Conservation (phyloP, 1,140 invertebrate species). For the Macrotrachela quadricornifera region DNA sequence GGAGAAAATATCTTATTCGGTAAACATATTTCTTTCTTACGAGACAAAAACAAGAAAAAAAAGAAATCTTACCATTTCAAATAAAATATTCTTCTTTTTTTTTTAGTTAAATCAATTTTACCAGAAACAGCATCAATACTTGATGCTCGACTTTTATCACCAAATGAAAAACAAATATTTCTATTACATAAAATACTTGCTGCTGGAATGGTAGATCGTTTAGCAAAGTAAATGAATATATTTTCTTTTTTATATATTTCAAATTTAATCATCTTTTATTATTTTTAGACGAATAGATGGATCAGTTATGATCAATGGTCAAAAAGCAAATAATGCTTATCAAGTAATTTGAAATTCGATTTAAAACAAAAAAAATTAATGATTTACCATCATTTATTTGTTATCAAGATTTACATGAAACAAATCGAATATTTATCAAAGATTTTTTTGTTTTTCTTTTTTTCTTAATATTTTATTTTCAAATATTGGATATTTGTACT, state of each 20-base stretch:
- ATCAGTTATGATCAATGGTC: constrained; percentile 28
- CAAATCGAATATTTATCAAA: constrained; percentile 45
- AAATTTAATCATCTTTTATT: neutral
- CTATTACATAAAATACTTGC: constrained; percentile 63
- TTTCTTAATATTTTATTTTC: no score
- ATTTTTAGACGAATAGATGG: neutral
- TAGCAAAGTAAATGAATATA: constrained; percentile 40
- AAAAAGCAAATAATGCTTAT: constrained; percentile 58
- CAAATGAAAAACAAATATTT: constrained; percentile 45
- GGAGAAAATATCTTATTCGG: no score
- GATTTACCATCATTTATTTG: constrained; percentile 63
- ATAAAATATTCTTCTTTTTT: no score
- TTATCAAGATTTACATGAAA: constrained; percentile 77
- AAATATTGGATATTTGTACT: no score
- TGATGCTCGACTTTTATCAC: constrained; percentile 53
- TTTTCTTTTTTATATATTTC: neutral
- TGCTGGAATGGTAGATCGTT: constrained; percentile 63
- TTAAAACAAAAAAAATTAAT: constrained; percentile 13
- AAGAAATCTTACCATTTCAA: no score
- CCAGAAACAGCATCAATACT: constrained; percentile 36
- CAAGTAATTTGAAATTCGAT: constrained; percentile 36
- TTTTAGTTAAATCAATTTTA: constrained; percentile 51
- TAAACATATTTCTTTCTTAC: no score
- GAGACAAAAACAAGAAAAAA: no score
- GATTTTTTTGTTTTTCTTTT: no score